Percentiles rank a stretch among this genome's conserved stretches.
Conservation (phyloP, 2,113 vertebrate species). For the Ancistrus triradiatus region DNA sequence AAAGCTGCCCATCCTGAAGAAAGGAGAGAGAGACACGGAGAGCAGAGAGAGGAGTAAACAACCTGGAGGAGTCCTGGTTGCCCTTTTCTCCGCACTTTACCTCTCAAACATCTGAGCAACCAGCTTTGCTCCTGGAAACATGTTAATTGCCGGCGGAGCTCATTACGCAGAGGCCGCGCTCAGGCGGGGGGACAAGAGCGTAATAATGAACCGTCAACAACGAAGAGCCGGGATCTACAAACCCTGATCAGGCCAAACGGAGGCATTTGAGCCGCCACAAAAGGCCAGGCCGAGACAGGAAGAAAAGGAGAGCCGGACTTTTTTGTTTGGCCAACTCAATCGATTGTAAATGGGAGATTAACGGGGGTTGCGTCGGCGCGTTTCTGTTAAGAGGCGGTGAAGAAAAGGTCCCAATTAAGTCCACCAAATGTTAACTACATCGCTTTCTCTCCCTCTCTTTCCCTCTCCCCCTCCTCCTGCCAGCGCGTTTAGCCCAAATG, state of each 20-base stretch:
- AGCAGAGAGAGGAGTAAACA: constrained; percentile 66
- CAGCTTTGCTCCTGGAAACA: constrained; percentile 87
- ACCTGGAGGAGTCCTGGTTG: constrained; percentile 81
- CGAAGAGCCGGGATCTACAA: constrained; percentile 80
- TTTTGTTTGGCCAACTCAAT: constrained; percentile 98
- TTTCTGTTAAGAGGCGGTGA: constrained; percentile 73
- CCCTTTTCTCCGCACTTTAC: constrained; percentile 89
- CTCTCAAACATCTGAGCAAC: constrained; percentile 94
- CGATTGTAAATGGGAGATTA: constrained; percentile 99
- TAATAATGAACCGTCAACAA: constrained; percentile 98
- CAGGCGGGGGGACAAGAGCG: constrained; percentile 86
- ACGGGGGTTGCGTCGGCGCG: constrained; percentile 88
- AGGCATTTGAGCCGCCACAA: constrained; percentile 94
- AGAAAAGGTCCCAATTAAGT: constrained; percentile 97
- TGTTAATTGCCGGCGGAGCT: constrained; percentile 94
- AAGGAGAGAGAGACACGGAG: constrained; percentile 35
- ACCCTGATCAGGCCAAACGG: constrained; percentile 89
- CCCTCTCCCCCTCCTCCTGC: constrained; percentile 1
- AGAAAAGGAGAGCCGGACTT: constrained; percentile 96
- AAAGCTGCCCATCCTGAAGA: constrained; percentile 34
- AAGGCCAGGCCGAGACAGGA: constrained; percentile 88
- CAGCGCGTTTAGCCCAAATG: constrained; percentile 84
- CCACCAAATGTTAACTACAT: constrained; percentile 99
- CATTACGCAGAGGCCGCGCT: constrained; percentile 80
- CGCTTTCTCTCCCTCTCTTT: constrained; percentile 79